Base-by-base conservation (phyloP, 2,113 vertebrate genomes). In the Ctenodactylus gundi region DNA sequence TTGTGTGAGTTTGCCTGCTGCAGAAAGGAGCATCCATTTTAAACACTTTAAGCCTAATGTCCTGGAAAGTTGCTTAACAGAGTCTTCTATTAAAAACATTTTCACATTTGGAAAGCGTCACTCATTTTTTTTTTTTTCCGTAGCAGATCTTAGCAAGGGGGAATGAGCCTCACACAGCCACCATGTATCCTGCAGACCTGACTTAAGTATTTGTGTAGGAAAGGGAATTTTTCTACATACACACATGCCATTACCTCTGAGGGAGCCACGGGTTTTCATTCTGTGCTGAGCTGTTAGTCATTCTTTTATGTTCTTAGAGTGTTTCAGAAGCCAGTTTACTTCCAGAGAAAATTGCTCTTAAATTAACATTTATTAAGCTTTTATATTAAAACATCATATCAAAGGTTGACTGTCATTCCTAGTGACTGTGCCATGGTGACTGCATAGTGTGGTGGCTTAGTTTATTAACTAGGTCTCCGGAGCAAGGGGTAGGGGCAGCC, bases 41-140 rank as follows among this genome's bases (percentile, higher is more conserved):
- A 76, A 91, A 84, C 77, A 96, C 55, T 93, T 92, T 93, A 64
- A 83, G 46, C 82, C 77, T 90, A 86, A 97, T 96, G 77, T 95
- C 81, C 95, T 97, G 64, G 94, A 97, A 96, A 95, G 96, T 92
- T 94, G 73, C 93, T 93, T 96, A 94, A 96, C 67, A 90, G 83
- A 75, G 90, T 95, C 95, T 67, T 94, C 85, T 94, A 72, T 90
- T 96, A 90, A 91, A 95, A 93, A 65, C 62, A 94, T 95, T 94
- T 92, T 46, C 72, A 57, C 82, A 44, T 80, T 96, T 65, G 80
- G 93, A 29, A 95, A 89, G 73, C 73, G 65, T 83, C 89, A 81
- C 39, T 76, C 14, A 60, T 78, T 75, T 55, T 39, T 68, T 91
- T 91, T 89, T 87, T 68, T 80, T 75, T 53, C 53, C 78, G 70